A percentile compares a stretch with the other conserved stretches of the same genome.
These are phyloP conservation scores for Apus apus DNA, from an alignment of 2,113 vertebrate genomes.

Conservation along the genomic window DNA sequence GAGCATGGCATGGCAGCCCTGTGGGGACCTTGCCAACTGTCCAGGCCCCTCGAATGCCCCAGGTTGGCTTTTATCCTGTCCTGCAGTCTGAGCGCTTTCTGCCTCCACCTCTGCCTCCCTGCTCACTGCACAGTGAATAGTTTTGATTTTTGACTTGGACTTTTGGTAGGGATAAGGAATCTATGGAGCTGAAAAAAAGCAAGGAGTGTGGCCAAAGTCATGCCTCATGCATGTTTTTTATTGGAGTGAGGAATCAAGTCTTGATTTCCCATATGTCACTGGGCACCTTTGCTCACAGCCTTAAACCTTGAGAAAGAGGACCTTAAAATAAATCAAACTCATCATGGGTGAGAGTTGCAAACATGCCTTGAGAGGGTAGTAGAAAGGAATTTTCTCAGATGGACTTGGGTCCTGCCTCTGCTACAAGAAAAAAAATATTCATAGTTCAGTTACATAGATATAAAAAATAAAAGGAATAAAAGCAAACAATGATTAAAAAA, in stretches of 20 bases:
- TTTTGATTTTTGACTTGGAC: not conserved
- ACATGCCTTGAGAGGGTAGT: not conserved
- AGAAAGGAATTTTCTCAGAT: not conserved
- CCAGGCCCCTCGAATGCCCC: not conserved
- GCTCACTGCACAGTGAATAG: not conserved
- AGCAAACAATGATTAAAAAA: not conserved
- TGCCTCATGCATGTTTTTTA: not conserved
- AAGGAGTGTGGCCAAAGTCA: not conserved
- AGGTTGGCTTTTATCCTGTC: not conserved
- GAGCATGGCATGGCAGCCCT: not conserved
- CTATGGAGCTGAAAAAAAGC: not conserved
- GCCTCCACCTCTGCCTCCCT: not conserved
- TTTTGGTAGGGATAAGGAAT: not conserved
- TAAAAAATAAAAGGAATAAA: not conserved
- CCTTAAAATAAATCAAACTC: not conserved
- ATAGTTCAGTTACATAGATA: not conserved
- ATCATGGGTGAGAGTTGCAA: not conserved
- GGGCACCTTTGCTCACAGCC: not conserved
- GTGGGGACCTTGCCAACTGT: fast-evolving
- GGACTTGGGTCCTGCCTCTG: not conserved
- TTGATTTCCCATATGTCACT: not conserved
- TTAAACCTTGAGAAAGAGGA: not conserved
- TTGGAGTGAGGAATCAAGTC: not conserved
- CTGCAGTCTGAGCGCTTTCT: not conserved
- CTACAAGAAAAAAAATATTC: not conserved